Conservation (phyloP, 2,888 invertebrate species). For the Zygaena filipendulae region DNA sequence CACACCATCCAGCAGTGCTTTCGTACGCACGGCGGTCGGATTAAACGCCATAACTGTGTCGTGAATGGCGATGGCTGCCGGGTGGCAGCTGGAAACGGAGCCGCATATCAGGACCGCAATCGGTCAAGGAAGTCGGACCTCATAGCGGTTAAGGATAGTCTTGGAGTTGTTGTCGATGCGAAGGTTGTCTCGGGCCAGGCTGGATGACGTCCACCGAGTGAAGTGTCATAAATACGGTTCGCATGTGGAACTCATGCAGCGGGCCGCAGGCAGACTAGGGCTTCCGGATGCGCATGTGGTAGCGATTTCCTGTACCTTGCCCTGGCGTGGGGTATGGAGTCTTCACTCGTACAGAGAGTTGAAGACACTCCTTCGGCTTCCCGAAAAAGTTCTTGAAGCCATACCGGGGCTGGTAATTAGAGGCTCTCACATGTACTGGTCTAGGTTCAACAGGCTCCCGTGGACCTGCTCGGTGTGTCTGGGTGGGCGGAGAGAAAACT, state of each 20-base stretch:
- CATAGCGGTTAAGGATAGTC: conserved; percentile 18
- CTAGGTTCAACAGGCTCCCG: conserved; percentile 13
- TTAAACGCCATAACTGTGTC: conserved; percentile 26
- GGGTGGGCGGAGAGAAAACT: no score
- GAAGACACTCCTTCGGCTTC: conserved; percentile 7
- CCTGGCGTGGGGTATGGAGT: conserved; percentile 20
- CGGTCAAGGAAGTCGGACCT: conserved; percentile 27
- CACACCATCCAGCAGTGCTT: conserved; percentile 26
- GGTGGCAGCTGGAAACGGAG: conserved; percentile 23
- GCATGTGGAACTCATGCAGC: conserved; percentile 17
- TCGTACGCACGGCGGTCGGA: conserved; percentile 28
- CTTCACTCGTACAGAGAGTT: conserved; percentile 12
- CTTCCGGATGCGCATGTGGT: conserved; percentile 13
- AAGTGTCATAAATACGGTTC: conserved; percentile 21
- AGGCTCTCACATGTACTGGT: conserved; percentile 16
- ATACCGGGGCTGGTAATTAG: conserved; percentile 8
- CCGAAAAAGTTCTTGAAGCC: not conserved
- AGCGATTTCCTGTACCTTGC: conserved; percentile 17
- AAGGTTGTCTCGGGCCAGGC: conserved; percentile 27
- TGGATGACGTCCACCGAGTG: conserved; percentile 18
- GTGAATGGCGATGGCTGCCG: conserved; percentile 17
- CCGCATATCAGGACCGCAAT: conserved; percentile 17
- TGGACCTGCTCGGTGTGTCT: no score
- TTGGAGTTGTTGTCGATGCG: conserved; percentile 25
- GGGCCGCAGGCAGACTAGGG: conserved; percentile 17